These are phyloP conservation scores for Orius laevigatus DNA, from an alignment of 1,140 invertebrate species.

Conservation along the genomic window DNA sequence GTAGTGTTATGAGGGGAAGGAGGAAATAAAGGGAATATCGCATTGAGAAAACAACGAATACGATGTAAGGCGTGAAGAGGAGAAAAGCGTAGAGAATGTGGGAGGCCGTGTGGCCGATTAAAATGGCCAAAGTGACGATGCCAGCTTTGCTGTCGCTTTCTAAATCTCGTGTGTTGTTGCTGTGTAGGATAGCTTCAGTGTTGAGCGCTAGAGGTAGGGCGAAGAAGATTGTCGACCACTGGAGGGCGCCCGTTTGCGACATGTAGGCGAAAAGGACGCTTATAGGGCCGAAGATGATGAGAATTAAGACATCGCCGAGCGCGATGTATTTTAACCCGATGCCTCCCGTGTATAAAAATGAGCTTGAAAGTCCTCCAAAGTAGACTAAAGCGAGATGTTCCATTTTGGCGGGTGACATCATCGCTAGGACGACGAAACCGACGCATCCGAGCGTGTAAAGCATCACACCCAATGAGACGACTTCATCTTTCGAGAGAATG, in stretches of 20 bases:
- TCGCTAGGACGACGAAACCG: constrained; percentile 67
- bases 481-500: constrained; percentile 67
- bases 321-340: constrained; percentile 44
- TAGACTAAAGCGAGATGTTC: constrained; percentile 86
- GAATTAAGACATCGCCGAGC: constrained; percentile 47
- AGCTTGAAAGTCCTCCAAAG: constrained; percentile 91
- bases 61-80: constrained; percentile 79
- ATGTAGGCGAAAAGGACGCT: constrained; percentile 89
- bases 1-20: constrained; percentile 70
- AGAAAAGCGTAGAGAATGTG: constrained; percentile 81
- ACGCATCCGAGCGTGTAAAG: constrained; percentile 73
- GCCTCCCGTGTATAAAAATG: constrained; percentile 62
- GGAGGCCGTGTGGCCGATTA: constrained; percentile 80
- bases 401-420: constrained; percentile 75
- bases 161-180: constrained; percentile 83
- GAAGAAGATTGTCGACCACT: constrained; percentile 78
- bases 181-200: constrained; percentile 87
- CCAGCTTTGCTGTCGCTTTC: constrained; percentile 23
- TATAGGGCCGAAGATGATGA: constrained; percentile 86
- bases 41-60: constrained; percentile 66
- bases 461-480: constrained; percentile 62
- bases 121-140: constrained; percentile 68
- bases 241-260: constrained; percentile 71
- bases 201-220: constrained; percentile 85
- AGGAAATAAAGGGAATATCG: constrained; percentile 77